These are phyloP conservation scores for Chanos chanos DNA, from an alignment of 2,797 vertebrate genomes.

Conservation along the genomic window DNA sequence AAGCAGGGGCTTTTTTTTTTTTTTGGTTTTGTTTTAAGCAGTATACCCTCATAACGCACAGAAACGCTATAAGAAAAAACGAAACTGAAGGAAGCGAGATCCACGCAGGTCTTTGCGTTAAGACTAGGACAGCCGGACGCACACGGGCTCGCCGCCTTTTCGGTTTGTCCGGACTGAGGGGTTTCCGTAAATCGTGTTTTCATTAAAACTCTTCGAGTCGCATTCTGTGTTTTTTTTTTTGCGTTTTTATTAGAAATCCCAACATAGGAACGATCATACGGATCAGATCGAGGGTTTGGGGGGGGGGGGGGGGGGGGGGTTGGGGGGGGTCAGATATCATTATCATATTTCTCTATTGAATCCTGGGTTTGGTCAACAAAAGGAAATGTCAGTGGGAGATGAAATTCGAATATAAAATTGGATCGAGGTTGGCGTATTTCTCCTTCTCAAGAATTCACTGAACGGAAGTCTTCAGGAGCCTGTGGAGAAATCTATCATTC, in stretches of 20 bases:
- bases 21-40: background rate
- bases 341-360: constrained; percentile 34
- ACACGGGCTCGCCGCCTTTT: too few species aligned
- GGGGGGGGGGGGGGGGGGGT: too few species aligned
- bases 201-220: constrained; percentile 24
- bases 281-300: constrained; percentile 25
- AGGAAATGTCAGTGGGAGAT: constrained; percentile 45
- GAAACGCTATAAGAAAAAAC: background rate
- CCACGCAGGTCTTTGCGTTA: too few species aligned
- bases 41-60: background rate
- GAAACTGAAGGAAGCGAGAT: background rate
- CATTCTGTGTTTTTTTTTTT: background rate
- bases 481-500: constrained; percentile 51
- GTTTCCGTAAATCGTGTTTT: constrained; percentile 9
- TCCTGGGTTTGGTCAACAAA: constrained; percentile 37
- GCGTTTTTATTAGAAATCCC: constrained; percentile 1
- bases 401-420: constrained; percentile 66
- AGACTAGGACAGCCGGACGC: too few species aligned
- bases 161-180: too few species aligned
- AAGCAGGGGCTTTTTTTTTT: constrained; percentile 4
- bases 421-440: constrained; percentile 44
- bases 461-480: constrained; percentile 62
- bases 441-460: constrained; percentile 60
- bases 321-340: constrained; percentile 24
- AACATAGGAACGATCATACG: constrained; percentile 23